phyloP scores from a whole-genome alignment of 2,113 vertebrate species.

The Struthio camelus region DNA sequence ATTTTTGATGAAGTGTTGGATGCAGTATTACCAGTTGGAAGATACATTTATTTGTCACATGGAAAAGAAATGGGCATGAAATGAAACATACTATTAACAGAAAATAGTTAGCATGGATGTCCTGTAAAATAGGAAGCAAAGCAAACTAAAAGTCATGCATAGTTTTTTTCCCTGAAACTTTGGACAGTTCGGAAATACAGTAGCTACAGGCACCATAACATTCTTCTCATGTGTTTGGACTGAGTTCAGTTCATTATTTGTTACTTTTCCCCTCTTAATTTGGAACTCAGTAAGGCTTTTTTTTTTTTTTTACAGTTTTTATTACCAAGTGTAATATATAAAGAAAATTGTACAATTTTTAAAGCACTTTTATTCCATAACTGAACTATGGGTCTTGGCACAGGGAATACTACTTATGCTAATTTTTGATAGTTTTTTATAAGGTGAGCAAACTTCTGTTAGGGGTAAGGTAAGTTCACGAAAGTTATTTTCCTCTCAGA shows the following conservation, averaged over 20 bases:
- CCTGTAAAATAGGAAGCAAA: neutral
- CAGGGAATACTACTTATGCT: neutral
- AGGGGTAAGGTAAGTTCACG: neutral
- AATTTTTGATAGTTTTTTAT: neutral
- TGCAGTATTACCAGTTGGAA: neutral
- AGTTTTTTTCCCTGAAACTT: neutral
- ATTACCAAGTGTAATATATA: neutral
- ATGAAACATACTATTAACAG: neutral
- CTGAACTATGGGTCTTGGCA: neutral
- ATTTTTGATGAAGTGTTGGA: neutral
- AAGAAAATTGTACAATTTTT: neutral
- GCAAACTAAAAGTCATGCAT: neutral
- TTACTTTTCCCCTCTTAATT: neutral
- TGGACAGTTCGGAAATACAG: neutral
- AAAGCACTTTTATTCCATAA: neutral
- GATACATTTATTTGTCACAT: neutral
- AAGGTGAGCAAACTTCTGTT: neutral
- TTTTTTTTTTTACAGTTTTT: neutral
- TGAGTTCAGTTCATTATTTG: neutral
- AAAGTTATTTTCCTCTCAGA: neutral
- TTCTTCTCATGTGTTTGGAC: neutral
- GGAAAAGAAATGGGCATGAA: neutral
- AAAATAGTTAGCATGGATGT: neutral
- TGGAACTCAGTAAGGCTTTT: neutral
- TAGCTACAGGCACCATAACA: neutral